phyloP scores from a whole-genome alignment of 2,113 vertebrate genomes.

The Plecotus auritus region DNA sequence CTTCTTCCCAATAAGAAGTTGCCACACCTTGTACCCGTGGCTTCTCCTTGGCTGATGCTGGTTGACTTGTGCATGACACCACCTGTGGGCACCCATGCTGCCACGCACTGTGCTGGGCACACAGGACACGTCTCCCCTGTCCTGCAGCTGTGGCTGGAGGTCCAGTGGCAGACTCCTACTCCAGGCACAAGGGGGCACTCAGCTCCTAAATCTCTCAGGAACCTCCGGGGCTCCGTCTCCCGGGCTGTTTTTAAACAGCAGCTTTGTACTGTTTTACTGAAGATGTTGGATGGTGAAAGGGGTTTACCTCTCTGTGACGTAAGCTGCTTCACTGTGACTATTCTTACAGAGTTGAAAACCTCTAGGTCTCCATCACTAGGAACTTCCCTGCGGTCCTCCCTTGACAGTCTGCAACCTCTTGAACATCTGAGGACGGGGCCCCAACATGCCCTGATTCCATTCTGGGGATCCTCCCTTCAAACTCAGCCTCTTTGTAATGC shows the following conservation, averaged over 20 bases:
- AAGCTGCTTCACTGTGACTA: background rate
- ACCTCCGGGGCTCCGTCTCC: background rate
- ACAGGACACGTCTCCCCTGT: fast-evolving
- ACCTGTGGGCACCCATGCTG: background rate
- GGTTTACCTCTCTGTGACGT: background rate
- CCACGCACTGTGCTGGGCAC: too few relatives aligned
- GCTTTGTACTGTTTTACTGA: background rate
- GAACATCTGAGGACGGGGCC: background rate
- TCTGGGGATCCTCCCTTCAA: background rate
- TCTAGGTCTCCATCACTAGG: background rate
- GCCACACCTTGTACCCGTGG: background rate
- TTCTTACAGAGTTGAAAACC: background rate
- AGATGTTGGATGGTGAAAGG: background rate
- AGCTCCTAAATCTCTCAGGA: background rate
- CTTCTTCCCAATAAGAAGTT: background rate
- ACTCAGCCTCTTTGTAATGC: background rate
- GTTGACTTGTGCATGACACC: too few relatives aligned
- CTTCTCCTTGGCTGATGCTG: background rate
- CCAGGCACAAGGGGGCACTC: background rate
- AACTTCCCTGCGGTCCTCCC: background rate
- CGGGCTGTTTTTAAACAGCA: background rate
- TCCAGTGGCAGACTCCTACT: background rate
- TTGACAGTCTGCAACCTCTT: background rate
- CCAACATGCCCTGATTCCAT: background rate
- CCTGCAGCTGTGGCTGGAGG: background rate